These are phyloP conservation scores for Actinemys pallida DNA, from an alignment of 2,113 vertebrate genomes.

Conservation along the genomic window DNA sequence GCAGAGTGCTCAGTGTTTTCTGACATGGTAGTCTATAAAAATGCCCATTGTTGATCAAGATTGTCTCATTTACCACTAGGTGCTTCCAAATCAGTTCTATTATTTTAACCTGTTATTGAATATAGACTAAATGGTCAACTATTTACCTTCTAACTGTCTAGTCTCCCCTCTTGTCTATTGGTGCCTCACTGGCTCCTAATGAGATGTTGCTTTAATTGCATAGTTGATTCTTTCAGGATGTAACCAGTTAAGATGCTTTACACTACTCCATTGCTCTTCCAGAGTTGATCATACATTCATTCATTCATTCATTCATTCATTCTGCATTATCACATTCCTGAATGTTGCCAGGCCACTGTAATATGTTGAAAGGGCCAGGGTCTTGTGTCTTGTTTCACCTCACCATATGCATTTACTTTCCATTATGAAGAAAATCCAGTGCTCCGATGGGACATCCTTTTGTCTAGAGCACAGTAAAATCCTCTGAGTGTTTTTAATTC, in stretches of 20 bases:
- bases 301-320: slow-evolving; percentile 2
- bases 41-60: background rate
- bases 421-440: background rate
- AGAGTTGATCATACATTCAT: background rate
- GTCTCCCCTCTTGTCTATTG: background rate
- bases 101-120: background rate
- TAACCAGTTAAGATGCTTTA: background rate
- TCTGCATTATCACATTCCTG: background rate
- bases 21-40: background rate
- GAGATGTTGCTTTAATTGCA: background rate
- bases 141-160: background rate
- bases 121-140: background rate
- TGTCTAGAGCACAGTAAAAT: background rate
- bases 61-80: background rate
- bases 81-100: background rate
- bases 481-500: background rate
- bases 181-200: background rate
- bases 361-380: background rate
- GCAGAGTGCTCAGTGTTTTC: background rate
- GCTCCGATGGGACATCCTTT: background rate
- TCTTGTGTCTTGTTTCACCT: background rate
- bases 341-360: slow-evolving; percentile 1
- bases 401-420: background rate
- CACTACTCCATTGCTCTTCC: background rate
- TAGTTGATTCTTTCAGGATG: background rate